Percentiles rank a stretch among this genome's conserved stretches.
These are phyloP conservation scores for Mergus octosetaceus DNA, from an alignment of 2,797 vertebrate species.

Conservation along the genomic window DNA sequence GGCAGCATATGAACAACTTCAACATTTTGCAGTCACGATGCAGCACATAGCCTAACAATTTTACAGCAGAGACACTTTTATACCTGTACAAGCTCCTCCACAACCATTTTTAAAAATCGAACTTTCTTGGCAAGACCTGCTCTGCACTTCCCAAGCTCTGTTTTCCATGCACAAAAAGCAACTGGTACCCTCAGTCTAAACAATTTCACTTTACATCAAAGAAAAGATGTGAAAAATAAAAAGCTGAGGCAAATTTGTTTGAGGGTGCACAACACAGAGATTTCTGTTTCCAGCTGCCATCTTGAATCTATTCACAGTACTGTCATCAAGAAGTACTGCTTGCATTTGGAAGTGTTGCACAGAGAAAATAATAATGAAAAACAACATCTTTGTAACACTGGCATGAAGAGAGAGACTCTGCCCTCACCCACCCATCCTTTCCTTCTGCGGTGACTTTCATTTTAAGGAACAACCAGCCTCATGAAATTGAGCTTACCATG, in stretches of 20 bases:
- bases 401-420: neutral
- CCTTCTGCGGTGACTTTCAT: neutral
- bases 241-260: neutral
- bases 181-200: neutral
- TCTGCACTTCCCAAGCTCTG: neutral
- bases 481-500: neutral
- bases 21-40: neutral
- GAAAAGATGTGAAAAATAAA: neutral
- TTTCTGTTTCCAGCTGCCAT: constrained; percentile 12
- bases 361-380: neutral
- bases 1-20: neutral
- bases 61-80: neutral
- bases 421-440: neutral
- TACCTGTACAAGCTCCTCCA: neutral
- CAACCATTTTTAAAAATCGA: neutral
- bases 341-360: neutral
- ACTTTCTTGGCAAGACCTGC: neutral
- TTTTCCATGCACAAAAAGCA: neutral
- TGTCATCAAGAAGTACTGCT: neutral
- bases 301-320: neutral
- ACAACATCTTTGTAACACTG: neutral
- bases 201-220: neutral
- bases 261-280: neutral
- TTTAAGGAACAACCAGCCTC: neutral
- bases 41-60: neutral